Conservation (phyloP, 2,113 vertebrate species). For the Acinonyx jubatus region DNA sequence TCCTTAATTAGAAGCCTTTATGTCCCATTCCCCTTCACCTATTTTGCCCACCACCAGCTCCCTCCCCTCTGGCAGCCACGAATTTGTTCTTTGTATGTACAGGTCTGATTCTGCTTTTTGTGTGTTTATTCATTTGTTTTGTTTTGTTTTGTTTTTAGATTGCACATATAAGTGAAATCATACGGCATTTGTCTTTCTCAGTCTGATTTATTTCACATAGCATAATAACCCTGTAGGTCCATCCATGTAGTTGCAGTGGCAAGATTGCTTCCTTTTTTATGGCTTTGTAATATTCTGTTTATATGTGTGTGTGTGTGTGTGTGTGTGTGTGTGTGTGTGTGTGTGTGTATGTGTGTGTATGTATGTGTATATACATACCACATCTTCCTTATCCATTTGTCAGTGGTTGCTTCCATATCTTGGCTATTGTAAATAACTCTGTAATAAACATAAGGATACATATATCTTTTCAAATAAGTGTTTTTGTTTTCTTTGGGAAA, state of each 20-base stretch:
- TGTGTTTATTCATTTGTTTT: not conserved
- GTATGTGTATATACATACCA: too few relatives aligned
- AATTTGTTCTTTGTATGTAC: not conserved
- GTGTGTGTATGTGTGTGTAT: not conserved
- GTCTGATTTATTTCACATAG: not conserved
- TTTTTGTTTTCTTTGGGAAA: not conserved
- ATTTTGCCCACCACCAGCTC: not conserved
- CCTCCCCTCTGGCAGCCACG: not conserved
- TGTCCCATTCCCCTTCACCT: not conserved
- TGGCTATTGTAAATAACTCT: not conserved
- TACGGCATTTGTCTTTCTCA: not conserved
- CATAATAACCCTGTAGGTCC: not conserved
- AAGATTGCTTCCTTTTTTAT: not conserved
- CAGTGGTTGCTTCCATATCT: not conserved
- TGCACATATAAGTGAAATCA: not conserved
- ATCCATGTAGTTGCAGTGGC: not conserved
- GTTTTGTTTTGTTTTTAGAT: not conserved
- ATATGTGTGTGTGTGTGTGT: not conserved
- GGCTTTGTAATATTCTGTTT: not conserved
- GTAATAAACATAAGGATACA: not conserved
- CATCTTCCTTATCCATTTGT: not conserved
- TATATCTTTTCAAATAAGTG: not conserved
- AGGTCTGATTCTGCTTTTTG: too few relatives aligned
- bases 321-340: not conserved
- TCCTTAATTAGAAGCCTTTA: not conserved